Evolutionary conservation across 2,888 invertebrate species (phyloP).

Genomic region (Synergus gifuensis): DNA sequence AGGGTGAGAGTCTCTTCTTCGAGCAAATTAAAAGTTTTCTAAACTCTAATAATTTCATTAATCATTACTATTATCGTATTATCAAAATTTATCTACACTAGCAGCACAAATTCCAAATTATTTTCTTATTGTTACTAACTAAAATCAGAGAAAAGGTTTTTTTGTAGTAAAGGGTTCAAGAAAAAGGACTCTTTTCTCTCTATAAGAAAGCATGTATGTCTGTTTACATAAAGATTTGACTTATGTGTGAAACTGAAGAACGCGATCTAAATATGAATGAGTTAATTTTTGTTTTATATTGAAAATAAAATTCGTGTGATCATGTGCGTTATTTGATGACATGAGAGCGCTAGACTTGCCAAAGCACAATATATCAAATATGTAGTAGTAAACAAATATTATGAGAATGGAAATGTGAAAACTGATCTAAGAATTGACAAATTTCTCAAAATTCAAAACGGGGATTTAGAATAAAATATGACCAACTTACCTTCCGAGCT

Average conservation of each 20-base stretch:
- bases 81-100: not conserved
- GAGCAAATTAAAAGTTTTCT: conserved; percentile 46
- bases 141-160: not conserved
- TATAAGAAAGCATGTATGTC: not conserved
- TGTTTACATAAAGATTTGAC: not conserved
- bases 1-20: conserved; percentile 45
- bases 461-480: conserved; percentile 16
- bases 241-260: conserved; percentile 15
- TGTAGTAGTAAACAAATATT: conserved; percentile 47
- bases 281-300: conserved; percentile 19
- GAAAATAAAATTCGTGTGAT: conserved; percentile 27
- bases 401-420: conserved; percentile 40
- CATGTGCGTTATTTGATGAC: conserved; percentile 66
- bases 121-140: not conserved
- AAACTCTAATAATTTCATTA: conserved; percentile 48
- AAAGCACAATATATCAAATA: conserved; percentile 74
- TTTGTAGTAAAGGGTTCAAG: not conserved
- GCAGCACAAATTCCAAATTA: not conserved
- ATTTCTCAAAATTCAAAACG: conserved; percentile 46
- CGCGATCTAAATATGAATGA: conserved; percentile 16
- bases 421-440: conserved; percentile 39
- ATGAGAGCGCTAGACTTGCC: conserved; percentile 76
- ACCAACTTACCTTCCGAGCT: conserved; percentile 87
- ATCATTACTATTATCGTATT: not conserved
- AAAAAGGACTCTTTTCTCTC: not conserved